Percentiles rank a stretch among this genome's conserved stretches.
These are phyloP conservation scores for Arenaria interpres DNA, from an alignment of 2,113 vertebrate genomes.

Conservation along the genomic window DNA sequence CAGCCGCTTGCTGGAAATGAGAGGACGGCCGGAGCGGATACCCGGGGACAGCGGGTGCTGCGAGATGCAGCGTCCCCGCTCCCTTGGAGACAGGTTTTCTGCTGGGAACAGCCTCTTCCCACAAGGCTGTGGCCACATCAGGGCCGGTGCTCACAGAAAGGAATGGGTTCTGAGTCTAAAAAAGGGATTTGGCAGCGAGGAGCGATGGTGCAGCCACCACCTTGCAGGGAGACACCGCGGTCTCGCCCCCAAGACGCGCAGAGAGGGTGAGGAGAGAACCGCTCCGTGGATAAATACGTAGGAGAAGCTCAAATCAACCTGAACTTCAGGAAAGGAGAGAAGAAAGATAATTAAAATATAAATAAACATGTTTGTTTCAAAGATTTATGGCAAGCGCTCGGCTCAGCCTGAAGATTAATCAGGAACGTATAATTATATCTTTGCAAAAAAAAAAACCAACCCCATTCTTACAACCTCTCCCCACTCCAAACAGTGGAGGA, in stretches of 20 bases:
- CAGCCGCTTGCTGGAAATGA: slow-evolving; percentile 49
- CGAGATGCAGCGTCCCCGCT: accelerated
- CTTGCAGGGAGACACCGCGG: accelerated
- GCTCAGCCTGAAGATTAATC: slow-evolving; percentile 75
- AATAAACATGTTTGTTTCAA: slow-evolving; percentile 79
- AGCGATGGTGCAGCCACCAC: accelerated
- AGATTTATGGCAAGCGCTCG: slow-evolving; percentile 70
- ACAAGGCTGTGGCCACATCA: neutral
- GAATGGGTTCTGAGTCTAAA: accelerated
- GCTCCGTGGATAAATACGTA: slow-evolving; percentile 62
- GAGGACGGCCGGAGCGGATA: neutral
- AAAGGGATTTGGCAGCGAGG: accelerated
- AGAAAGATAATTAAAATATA: slow-evolving; percentile 78
- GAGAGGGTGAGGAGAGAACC: slow-evolving; percentile 2
- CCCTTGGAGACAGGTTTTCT: neutral
- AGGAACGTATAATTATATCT: slow-evolving; percentile 71
- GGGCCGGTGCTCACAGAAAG: accelerated
- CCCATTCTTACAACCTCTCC: neutral
- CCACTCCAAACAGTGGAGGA: neutral
- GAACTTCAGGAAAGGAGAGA: slow-evolving; percentile 58
- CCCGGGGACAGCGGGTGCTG: neutral
- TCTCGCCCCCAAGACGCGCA: neutral
- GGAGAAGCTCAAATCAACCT: slow-evolving; percentile 73
- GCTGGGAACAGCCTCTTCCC: accelerated
- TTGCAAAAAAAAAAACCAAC: neutral